A percentile compares a stretch with the other conserved stretches of the same genome.
phyloP scores from a whole-genome alignment of 2,113 vertebrate genomes.

The Numida meleagris region DNA sequence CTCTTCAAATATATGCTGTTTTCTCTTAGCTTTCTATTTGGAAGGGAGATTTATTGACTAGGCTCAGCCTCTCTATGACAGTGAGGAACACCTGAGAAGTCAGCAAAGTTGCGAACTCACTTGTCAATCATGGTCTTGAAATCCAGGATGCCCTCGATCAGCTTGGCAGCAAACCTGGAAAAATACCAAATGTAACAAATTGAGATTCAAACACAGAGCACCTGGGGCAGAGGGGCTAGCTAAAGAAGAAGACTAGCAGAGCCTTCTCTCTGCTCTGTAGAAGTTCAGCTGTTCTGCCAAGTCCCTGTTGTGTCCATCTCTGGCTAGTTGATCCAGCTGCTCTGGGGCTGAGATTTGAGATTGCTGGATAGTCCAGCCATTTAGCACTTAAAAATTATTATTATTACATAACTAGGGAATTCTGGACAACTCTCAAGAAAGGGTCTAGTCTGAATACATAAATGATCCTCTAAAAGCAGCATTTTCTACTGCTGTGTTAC shows the following conservation, averaged over 20 bases:
- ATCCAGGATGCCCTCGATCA: constrained; percentile 94
- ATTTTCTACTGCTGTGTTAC: neutral
- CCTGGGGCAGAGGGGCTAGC: neutral
- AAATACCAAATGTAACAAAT: neutral
- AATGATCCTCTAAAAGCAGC: neutral
- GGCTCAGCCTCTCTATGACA: neutral
- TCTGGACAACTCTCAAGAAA: neutral
- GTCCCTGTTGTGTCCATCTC: neutral
- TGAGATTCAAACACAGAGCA: neutral
- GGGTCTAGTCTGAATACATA: neutral
- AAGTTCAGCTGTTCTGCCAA: neutral
- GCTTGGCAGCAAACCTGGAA: constrained; percentile 92
- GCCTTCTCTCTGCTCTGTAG: neutral
- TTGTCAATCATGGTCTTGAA: constrained; percentile 96
- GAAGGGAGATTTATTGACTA: neutral
- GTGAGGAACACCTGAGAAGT: neutral
- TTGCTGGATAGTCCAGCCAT: neutral
- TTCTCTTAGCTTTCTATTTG: neutral
- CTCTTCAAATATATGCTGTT: neutral
- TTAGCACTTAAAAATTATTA: neutral
- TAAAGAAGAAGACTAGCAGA: neutral
- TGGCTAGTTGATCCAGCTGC: neutral
- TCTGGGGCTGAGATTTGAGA: neutral
- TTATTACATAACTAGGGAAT: neutral
- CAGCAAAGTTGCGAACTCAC: constrained; percentile 78